A percentile compares a stretch with the other conserved stretches of the same genome.
These are phyloP conservation scores for Serilophus lunatus DNA, from an alignment of 2,113 vertebrate species.

Conservation along the genomic window DNA sequence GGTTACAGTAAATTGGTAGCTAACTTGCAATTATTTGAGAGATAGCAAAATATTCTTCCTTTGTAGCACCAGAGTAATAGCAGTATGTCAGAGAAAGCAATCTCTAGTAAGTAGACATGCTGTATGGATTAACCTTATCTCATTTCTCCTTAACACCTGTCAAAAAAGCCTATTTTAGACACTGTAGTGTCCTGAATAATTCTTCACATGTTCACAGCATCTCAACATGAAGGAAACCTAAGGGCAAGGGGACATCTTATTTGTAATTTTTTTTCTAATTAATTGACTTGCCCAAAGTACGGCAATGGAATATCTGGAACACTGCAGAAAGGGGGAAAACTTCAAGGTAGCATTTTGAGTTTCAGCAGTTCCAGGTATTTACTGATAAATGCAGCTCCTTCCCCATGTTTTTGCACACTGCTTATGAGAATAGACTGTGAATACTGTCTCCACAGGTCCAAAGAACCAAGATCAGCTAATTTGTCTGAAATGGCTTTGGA, in stretches of 20 bases:
- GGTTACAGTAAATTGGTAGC: neutral
- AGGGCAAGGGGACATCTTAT: neutral
- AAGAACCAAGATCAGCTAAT: neutral
- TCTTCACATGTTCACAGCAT: constrained; percentile 50
- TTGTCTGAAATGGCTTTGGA: neutral
- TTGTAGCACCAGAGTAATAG: neutral
- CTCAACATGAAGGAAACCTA: constrained; percentile 2
- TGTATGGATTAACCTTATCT: constrained; percentile 69
- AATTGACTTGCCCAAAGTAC: neutral
- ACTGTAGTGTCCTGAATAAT: neutral
- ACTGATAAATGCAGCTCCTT: neutral
- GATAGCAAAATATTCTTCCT: constrained; percentile 1
- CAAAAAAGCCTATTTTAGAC: constrained; percentile 68
- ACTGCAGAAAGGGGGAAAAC: neutral
- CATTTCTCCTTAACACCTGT: constrained; percentile 70
- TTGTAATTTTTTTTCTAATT: neutral
- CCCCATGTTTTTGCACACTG: neutral
- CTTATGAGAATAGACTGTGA: neutral
- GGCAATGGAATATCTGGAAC: neutral
- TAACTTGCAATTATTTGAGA: neutral
- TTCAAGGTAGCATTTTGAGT: neutral
- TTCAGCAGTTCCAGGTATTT: neutral
- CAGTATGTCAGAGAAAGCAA: constrained; percentile 25
- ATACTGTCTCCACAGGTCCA: neutral
- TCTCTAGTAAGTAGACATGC: constrained; percentile 41